Evolutionary conservation across 2,113 vertebrate genomes (phyloP), one percentile per base, ranked within the genome.

Genomic region (Centrocercus urophasianus): DNA sequence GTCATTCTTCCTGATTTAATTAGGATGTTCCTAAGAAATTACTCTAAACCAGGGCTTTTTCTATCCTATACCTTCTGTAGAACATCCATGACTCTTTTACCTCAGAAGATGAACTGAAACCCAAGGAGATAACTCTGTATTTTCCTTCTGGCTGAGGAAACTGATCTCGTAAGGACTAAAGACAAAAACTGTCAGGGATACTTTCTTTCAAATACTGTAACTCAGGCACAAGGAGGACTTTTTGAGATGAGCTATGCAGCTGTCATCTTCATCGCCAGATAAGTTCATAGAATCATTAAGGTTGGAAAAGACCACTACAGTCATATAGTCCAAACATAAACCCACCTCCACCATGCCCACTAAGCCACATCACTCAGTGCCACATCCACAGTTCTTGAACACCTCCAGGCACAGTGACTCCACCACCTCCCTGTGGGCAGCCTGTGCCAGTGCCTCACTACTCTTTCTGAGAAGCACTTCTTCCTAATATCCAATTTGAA

Each of bases 1-100:
- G 64, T 70, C 56, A 83, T 86, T 89, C 76, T 81, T 90, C 56
- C 75, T 91, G 72, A 95, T 88, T 86, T 57, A 93, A 93, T 95
- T 80, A 71, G 43, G 64, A 87, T 56, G 42, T 32, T 85, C 5
- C 0, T 71, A 80, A 60, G 34, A 91, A 89, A 93, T 64, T 52
- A 69, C 71, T 52, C 42, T 32, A 74, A 43, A 0, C 2, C 47
- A 57, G 66, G 57, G 6, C 4, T 61, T 93, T 71, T 83, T 52
- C 89, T 91, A 89, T 75, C 34, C 38, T 73, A 18, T 5, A 8
- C 13, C 78, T 86, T 76, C 60, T 77, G 50, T 65, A 74, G 71
- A 86, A 74, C 36, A 45, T 24, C 43, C 0, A 0, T 32, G 8
- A 69, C 13, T 78, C 36, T 63, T 48, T 52, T 56, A 64, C 28